A percentile compares a stretch with the other conserved stretches of the same genome.
These are phyloP conservation scores for Drosophila simulans DNA, from an alignment of 1,140 invertebrate species.

Conservation along the genomic window DNA sequence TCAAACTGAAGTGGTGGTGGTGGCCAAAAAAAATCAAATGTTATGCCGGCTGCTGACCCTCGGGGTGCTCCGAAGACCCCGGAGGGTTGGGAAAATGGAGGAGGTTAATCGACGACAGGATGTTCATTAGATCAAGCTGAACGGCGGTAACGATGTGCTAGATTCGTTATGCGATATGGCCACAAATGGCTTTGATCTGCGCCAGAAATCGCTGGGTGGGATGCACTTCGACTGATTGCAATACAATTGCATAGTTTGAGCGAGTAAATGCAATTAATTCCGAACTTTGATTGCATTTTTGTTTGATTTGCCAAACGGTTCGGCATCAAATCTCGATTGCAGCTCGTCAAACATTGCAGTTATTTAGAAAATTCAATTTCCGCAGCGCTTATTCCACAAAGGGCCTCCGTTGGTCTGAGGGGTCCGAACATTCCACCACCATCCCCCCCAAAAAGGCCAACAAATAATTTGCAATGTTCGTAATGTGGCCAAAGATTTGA, in stretches of 20 bases:
- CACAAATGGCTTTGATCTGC: conserved; percentile 18
- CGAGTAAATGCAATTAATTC: conserved; percentile 65
- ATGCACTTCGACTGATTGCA: conserved; percentile 43
- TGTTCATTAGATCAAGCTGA: conserved; percentile 71
- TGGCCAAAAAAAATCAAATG: conserved; percentile 34
- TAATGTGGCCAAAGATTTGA: conserved; percentile 38
- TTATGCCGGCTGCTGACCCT: conserved; percentile 12
- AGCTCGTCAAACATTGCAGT: conserved; percentile 55
- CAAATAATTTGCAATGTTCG: conserved; percentile 60
- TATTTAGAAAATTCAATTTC: conserved; percentile 77
- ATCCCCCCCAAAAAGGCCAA: not conserved
- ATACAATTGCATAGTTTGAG: conserved; percentile 41
- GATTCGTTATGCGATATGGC: conserved; percentile 37
- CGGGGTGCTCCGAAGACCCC: conserved; percentile 24
- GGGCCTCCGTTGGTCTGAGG: no score
- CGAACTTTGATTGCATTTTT: conserved; percentile 72
- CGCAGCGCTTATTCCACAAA: conserved; percentile 37
- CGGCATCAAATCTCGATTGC: conserved; percentile 34
- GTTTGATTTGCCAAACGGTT: conserved; percentile 54
- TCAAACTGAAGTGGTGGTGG: conserved; percentile 37
- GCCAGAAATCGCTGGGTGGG: not conserved
- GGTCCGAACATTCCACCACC: not conserved
- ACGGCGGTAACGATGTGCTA: conserved; percentile 50
- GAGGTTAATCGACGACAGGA: conserved; percentile 68
- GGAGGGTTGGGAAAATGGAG: conserved; percentile 2